Evolutionary conservation across 2,113 vertebrate genomes (phyloP).

Genomic region (Oryzias curvinotus): DNA sequence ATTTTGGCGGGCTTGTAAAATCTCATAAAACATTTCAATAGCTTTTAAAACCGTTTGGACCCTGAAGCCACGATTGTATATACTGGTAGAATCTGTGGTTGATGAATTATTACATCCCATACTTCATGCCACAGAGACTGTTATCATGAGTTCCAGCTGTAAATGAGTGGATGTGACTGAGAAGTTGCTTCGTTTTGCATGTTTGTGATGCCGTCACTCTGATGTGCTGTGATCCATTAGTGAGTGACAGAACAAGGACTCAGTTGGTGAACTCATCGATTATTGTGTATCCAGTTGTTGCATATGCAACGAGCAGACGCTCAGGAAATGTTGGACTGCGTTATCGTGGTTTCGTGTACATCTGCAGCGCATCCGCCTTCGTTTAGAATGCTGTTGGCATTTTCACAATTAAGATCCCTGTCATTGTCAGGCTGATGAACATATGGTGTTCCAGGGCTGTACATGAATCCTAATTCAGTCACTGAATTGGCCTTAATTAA

Average conservation of each 20-base stretch:
- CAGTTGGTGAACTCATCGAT: conserved; percentile 24
- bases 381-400: conserved; percentile 36
- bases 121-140: conserved; percentile 12
- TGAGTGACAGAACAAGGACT: conserved; percentile 18
- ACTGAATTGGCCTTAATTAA: conserved; percentile 68
- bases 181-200: conserved; percentile 26
- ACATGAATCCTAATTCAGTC: conserved; percentile 34
- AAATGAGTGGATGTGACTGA: conserved; percentile 21
- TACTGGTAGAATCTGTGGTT: neutral
- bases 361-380: neutral
- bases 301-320: neutral
- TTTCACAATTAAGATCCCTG: conserved; percentile 28
- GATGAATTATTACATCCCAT: conserved; percentile 34
- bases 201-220: conserved; percentile 28
- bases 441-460: conserved; percentile 27
- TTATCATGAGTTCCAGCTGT: conserved; percentile 24
- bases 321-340: conserved; percentile 9
- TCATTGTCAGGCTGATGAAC: conserved; percentile 45
- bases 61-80: too few species aligned
- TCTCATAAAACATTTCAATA: too few species aligned
- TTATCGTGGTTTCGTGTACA: conserved; percentile 9
- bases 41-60: too few species aligned
- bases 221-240: conserved; percentile 48
- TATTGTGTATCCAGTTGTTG: conserved; percentile 2
- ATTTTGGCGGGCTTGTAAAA: too few species aligned